Percentiles rank a stretch among this genome's conserved stretches.
Evolutionary conservation across 1,140 invertebrate genomes (phyloP).

Genomic region (Dolichoris vasculosae): DNA sequence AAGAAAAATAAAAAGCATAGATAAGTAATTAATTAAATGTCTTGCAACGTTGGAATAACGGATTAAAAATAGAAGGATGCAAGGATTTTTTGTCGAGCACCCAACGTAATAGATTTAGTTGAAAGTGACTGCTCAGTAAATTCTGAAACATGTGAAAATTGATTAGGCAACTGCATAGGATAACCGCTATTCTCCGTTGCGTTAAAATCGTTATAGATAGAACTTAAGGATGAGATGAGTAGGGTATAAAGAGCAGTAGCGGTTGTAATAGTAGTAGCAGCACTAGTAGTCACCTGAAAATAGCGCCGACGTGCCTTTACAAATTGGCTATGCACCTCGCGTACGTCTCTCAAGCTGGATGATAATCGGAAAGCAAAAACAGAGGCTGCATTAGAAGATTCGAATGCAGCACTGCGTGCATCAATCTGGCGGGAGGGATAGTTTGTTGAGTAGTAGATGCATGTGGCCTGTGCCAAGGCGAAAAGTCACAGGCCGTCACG

Average conservation of each 20-base stretch:
- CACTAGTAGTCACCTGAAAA: not conserved
- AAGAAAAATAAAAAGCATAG: no score
- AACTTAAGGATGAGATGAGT: not conserved
- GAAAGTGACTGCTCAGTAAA: not conserved
- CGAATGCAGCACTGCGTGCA: not conserved
- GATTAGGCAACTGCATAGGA: not conserved
- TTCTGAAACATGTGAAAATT: not conserved
- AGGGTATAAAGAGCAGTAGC: not conserved
- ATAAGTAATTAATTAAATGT: no score
- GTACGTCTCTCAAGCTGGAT: not conserved
- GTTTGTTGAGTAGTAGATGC: slow-evolving; percentile 11
- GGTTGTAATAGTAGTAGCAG: not conserved
- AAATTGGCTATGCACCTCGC: slow-evolving; percentile 24
- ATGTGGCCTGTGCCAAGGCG: slow-evolving; percentile 46
- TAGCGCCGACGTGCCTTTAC: slow-evolving; percentile 14
- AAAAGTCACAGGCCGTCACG: slow-evolving; percentile 17
- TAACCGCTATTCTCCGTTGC: not conserved
- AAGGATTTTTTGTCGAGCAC: no score
- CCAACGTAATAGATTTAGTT: not conserved
- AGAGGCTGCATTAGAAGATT: not conserved
- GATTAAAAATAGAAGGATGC: no score
- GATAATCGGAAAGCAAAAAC: slow-evolving; percentile 10
- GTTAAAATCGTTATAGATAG: slow-evolving; percentile 11
- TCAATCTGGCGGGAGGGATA: slow-evolving; percentile 12
- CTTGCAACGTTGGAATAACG: no score